Evolutionary conservation across 2,888 invertebrate species (phyloP).

Genomic region (Choristoneura rosaceana): DNA sequence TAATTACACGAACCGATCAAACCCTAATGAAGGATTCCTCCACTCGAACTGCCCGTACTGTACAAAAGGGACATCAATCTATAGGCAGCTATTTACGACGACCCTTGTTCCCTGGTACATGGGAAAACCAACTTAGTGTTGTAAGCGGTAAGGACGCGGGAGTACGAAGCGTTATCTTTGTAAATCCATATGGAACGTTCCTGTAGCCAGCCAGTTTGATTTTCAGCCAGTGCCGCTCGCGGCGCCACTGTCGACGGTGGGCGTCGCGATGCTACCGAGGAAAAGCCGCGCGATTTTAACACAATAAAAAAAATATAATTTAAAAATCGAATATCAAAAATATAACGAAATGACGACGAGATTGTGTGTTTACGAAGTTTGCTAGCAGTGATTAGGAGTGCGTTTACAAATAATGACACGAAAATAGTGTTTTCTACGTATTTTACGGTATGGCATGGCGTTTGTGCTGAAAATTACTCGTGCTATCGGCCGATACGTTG

Average conservation of each 20-base stretch:
- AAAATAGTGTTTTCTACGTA: constrained; percentile 77
- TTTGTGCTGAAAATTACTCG: constrained; percentile 47
- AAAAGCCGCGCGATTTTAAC: constrained; percentile 61
- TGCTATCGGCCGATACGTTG: constrained; percentile 42
- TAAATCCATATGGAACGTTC: constrained; percentile 61
- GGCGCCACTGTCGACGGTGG: constrained; percentile 80
- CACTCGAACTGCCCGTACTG: constrained; percentile 64
- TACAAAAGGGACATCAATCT: constrained; percentile 79
- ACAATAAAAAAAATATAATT: constrained; percentile 50
- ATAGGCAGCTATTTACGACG: constrained; percentile 49
- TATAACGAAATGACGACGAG: not conserved
- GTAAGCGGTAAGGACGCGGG: constrained; percentile 47
- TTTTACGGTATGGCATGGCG: constrained; percentile 75
- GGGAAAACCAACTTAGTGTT: constrained; percentile 7
- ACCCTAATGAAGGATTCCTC: constrained; percentile 67
- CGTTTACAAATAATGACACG: constrained; percentile 70
- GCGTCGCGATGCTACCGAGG: constrained; percentile 71
- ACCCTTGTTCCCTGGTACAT: constrained; percentile 37
- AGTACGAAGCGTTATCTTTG: constrained; percentile 51
- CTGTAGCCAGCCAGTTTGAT: constrained; percentile 64
- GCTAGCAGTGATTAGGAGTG: constrained; percentile 47
- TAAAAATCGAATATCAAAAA: constrained; percentile 11
- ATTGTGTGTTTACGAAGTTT: constrained; percentile 37
- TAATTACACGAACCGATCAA: constrained; percentile 37
- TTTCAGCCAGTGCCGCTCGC: constrained; percentile 79